phyloP scores from a whole-genome alignment of 2,113 vertebrate species.

The Herpetotheres cachinnans region DNA sequence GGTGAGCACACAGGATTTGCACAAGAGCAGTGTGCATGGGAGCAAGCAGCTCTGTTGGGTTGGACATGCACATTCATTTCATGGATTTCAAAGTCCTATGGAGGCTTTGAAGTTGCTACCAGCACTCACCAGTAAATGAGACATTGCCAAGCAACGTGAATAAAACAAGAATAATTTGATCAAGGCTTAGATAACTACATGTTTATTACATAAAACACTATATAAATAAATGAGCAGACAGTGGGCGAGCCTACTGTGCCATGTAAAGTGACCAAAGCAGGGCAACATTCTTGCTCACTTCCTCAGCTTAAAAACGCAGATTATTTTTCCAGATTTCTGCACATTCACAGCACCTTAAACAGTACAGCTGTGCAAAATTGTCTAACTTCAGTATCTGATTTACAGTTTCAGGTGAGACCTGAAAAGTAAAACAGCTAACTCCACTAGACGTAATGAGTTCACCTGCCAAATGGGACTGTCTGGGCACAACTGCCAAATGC shows the following conservation, averaged over 20 bases:
- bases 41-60: not conserved
- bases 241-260: not conserved
- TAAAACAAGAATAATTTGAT: constrained; percentile 18
- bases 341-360: not conserved
- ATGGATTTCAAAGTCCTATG: not conserved
- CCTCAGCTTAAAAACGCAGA: not conserved
- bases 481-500: not conserved
- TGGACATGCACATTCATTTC: not conserved
- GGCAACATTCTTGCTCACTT: not conserved
- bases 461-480: not conserved
- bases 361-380: not conserved
- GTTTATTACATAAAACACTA: constrained; percentile 11
- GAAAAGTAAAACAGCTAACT: not conserved
- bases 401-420: not conserved
- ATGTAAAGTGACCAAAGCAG: not conserved
- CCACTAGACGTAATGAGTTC: not conserved
- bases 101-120: constrained; percentile 14
- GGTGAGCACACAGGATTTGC: not conserved
- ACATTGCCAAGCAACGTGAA: constrained; percentile 1
- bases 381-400: not conserved
- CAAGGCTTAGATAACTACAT: constrained; percentile 1
- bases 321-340: not conserved
- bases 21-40: not conserved
- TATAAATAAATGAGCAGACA: not conserved
- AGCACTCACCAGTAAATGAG: not conserved